Evolutionary conservation across 1,140 invertebrate species (phyloP).

Genomic region (Drosophila suzukii): DNA sequence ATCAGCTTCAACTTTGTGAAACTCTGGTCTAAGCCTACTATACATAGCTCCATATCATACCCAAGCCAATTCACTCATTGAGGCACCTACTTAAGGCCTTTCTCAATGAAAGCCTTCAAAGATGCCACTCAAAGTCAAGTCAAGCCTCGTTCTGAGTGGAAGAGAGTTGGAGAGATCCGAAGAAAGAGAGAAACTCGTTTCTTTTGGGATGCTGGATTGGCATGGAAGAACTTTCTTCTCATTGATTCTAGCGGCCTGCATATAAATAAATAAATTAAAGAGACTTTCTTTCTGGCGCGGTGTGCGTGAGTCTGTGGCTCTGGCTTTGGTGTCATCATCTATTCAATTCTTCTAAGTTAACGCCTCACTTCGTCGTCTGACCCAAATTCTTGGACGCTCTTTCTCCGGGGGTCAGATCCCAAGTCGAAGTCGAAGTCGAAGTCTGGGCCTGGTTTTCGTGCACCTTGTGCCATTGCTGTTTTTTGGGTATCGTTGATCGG

Average conservation of each 20-base stretch:
- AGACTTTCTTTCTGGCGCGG: conserved; percentile 70
- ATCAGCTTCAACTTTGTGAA: background rate
- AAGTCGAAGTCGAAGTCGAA: conserved; percentile 6
- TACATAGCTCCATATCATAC: background rate
- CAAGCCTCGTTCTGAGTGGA: conserved; percentile 45
- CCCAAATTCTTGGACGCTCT: conserved; percentile 68
- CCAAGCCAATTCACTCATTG: conserved; percentile 40
- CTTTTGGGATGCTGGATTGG: conserved; percentile 58
- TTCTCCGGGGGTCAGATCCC: conserved; percentile 47
- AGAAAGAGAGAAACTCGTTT: conserved; percentile 43
- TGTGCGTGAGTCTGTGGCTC: conserved; percentile 27
- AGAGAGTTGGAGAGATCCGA: conserved; percentile 28
- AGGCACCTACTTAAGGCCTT: conserved; percentile 20
- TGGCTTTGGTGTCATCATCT: conserved; percentile 71
- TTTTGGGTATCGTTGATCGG: conserved; percentile 14
- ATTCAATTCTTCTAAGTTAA: conserved; percentile 47
- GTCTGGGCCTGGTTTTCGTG: conserved; percentile 39
- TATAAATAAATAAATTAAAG: conserved; percentile 81
- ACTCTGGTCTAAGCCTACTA: background rate
- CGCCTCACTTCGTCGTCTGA: conserved; percentile 47
- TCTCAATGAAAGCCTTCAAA: conserved; percentile 31
- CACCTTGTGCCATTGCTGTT: conserved; percentile 70
- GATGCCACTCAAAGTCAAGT: conserved; percentile 31
- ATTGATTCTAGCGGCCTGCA: conserved; percentile 76
- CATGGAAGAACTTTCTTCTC: conserved; percentile 72